Base-by-base conservation (phyloP, 2,113 vertebrate genomes). In the Equus quagga region DNA sequence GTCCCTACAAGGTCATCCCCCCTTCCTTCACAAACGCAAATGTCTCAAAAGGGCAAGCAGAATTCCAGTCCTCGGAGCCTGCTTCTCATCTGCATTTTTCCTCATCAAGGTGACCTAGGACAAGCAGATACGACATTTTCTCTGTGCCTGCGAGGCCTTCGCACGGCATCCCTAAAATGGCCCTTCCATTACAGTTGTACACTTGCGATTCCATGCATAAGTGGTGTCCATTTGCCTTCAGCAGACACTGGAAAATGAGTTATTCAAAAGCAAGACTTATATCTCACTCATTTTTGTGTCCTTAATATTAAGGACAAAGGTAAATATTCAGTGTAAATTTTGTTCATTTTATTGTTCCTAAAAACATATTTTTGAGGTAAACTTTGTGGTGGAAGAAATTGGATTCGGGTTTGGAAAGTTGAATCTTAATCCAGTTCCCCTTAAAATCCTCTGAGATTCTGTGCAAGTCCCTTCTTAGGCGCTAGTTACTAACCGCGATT, bases 361-460 rank as follows among this genome's bases (percentile, higher is more conserved):
- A 41, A 33, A 41, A 44, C 14, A n/a, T n/a, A 73, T 18, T 65
- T 76, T 69, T 94, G 15, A 64, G 5, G 11, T 72, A 70, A 84
- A 94, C 1, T 36, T 67, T 46, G 7, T 85, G 26, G 5, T 80
- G 14, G 8, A 88, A 84, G 54, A 85, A 65, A 76, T 64, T 88
- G 13, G 18, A 93, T 96, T 92, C 91, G 82, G 4, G 44, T 88
- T 76, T 91, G 31, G 51, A 0, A 78, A 91, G 6, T 60, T 89
- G 28, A 67, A 82, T 91, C 93, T 8, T 87, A 90, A 86, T 76
- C 70, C 31, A 75, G 21, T 19, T 82, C 44, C 23, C 26, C 10
- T 62, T 83, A 92, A 69, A 36, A 93, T 90, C 11, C 44, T 72
- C 56, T 69, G 26, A 83, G 28, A 97, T 79, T 73, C 49, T 46